Conservation (phyloP, 2,113 vertebrate species). For the Macquaria australasica region DNA sequence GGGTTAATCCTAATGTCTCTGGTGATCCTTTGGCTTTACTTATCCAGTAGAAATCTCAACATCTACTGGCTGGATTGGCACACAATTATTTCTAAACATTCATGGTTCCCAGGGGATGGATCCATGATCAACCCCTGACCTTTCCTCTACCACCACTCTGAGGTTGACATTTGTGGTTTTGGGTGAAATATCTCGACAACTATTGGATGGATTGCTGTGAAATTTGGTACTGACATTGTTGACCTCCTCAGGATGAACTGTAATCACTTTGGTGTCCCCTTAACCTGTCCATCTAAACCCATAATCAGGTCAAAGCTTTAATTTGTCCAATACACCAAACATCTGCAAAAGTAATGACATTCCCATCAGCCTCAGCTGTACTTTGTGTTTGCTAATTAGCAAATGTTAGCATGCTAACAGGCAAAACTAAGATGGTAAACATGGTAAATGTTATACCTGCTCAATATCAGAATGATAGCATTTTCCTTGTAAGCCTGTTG, state of each 20-base stretch:
- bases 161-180: neutral
- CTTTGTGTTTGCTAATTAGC: neutral
- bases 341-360: neutral
- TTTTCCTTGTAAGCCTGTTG: neutral
- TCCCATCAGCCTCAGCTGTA: too few species aligned
- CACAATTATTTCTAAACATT: too few species aligned
- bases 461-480: neutral
- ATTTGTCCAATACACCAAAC: neutral
- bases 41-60: too few species aligned
- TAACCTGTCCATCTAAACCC: neutral
- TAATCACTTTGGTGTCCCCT: neutral
- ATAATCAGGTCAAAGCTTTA: neutral
- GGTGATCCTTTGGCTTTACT: too few species aligned
- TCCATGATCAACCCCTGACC: too few species aligned
- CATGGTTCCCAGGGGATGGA: too few species aligned
- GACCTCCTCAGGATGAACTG: neutral
- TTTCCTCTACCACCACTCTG: too few species aligned
- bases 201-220: neutral
- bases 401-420: neutral
- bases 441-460: neutral
- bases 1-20: too few species aligned
- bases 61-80: too few species aligned
- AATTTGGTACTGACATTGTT: neutral
- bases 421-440: neutral
- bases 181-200: neutral